These are phyloP conservation scores for Acronicta aceris DNA, from an alignment of 2,888 invertebrate species.

Conservation along the genomic window DNA sequence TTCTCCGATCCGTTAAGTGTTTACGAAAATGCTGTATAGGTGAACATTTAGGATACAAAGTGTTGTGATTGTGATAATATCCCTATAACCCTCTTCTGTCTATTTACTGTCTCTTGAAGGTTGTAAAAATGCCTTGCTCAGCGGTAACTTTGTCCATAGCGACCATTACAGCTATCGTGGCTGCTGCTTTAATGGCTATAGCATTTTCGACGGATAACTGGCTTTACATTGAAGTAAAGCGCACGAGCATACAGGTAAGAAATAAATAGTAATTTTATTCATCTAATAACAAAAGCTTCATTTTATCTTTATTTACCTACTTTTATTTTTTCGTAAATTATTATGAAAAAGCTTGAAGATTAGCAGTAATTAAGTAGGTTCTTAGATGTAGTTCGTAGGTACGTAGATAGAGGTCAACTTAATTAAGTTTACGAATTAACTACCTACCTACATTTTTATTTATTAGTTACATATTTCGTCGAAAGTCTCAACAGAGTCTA, in stretches of 20 bases:
- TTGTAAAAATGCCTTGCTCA: constrained; percentile 96
- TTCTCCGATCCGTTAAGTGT: constrained; percentile 83
- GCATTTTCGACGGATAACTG: constrained; percentile 99
- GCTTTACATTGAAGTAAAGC: constrained; percentile 97
- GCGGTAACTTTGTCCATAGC: constrained; percentile 98
- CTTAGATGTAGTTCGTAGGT: constrained; percentile 8
- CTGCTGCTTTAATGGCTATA: constrained; percentile 97
- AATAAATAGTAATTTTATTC: constrained; percentile 19
- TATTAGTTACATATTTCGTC: constrained; percentile 31
- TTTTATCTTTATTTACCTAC: constrained; percentile 32
- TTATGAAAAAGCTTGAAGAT: neutral
- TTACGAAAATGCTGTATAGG: constrained; percentile 87
- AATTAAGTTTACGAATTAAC: constrained; percentile 24
- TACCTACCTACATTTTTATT: constrained; percentile 20
- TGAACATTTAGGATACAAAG: constrained; percentile 79
- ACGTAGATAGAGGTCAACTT: constrained; percentile 18
- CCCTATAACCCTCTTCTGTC: constrained; percentile 68
- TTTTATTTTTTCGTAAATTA: neutral
- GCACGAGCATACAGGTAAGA: constrained; percentile 95
- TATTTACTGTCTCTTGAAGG: constrained; percentile 75
- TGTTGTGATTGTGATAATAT: constrained; percentile 85
- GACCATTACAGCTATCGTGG: constrained; percentile 98
- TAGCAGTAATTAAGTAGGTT: neutral
- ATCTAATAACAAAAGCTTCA: neutral
- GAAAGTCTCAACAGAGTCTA: constrained; percentile 17